Evolutionary conservation across 2,888 invertebrate genomes (phyloP).

Genomic region (Elysia crispata): DNA sequence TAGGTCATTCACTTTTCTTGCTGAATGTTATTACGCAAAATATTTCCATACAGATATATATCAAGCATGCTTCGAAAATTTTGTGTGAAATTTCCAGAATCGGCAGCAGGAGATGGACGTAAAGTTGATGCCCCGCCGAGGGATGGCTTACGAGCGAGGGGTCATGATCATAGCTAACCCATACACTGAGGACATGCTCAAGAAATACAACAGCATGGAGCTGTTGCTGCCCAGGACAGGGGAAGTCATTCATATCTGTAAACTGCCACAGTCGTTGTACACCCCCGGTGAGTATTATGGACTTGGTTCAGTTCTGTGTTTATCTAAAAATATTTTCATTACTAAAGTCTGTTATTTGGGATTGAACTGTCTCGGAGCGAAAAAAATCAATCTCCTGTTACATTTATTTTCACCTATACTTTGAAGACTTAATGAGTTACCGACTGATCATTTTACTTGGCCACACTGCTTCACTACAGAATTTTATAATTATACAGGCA

Average conservation of each 20-base stretch:
- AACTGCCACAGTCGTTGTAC: constrained; percentile 75
- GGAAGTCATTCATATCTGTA: constrained; percentile 70
- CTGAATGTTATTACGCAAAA: not conserved
- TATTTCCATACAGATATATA: too few relatives aligned
- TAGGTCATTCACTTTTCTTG: not conserved
- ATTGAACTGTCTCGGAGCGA: too few relatives aligned
- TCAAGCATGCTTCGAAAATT: too few relatives aligned
- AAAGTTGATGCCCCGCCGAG: constrained; percentile 72
- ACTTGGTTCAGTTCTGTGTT: too few relatives aligned
- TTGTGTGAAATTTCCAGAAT: constrained; percentile 59
- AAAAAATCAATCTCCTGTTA: too few relatives aligned
- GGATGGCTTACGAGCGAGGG: constrained; percentile 70
- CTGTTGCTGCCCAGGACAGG: constrained; percentile 71
- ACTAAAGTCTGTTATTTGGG: too few relatives aligned
- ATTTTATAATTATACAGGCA: too few relatives aligned
- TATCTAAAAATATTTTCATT: too few relatives aligned
- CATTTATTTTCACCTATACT: too few relatives aligned
- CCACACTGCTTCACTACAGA: too few relatives aligned
- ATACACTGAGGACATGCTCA: constrained; percentile 72
- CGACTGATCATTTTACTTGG: too few relatives aligned
- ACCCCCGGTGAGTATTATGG: constrained; percentile 73
- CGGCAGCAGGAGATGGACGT: constrained; percentile 74
- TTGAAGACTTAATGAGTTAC: too few relatives aligned
- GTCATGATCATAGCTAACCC: constrained; percentile 76
- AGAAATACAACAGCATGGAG: constrained; percentile 75